Evolutionary conservation across 64 coral and sea anemone genomes (phyloP).

Genomic region (Actinia tenebrosa): DNA sequence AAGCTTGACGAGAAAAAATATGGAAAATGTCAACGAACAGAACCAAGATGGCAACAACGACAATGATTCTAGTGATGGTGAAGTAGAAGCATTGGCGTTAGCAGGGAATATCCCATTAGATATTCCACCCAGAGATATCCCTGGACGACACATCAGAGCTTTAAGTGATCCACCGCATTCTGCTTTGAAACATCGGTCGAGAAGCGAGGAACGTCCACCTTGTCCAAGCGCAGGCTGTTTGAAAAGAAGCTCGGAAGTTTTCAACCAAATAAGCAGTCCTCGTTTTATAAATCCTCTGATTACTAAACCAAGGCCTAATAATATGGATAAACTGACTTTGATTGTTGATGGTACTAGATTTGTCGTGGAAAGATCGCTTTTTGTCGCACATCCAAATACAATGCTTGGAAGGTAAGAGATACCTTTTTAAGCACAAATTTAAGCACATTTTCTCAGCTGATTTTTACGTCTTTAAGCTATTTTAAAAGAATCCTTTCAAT

Average conservation of each 20-base stretch:
- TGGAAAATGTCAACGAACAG: conserved; percentile 56
- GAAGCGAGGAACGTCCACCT: conserved; percentile 19
- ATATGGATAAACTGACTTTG: conserved; percentile 82
- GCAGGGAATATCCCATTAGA: conserved; percentile 67
- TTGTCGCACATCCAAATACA: conserved; percentile 89
- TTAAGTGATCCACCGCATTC: conserved; percentile 44
- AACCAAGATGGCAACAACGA: conserved; percentile 33
- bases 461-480: no score
- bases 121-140: conserved; percentile 86
- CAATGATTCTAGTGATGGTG: conserved; percentile 84
- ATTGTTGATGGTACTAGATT: conserved; percentile 93
- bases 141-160: conserved; percentile 50
- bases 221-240: conserved; percentile 37
- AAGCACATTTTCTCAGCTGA: no score
- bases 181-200: conserved; percentile 30
- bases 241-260: conserved; percentile 53
- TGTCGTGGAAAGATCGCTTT: conserved; percentile 87
- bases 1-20: neutral
- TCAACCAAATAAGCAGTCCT: neutral
- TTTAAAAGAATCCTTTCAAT: no score
- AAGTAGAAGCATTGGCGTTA: conserved; percentile 61
- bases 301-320: conserved; percentile 6
- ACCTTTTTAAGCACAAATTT: no score
- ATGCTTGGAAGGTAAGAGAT: conserved; percentile 83
- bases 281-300: neutral